These are phyloP conservation scores for Zaprionus obscuricornis DNA, from an alignment of 2,888 invertebrate species.

Conservation along the genomic window DNA sequence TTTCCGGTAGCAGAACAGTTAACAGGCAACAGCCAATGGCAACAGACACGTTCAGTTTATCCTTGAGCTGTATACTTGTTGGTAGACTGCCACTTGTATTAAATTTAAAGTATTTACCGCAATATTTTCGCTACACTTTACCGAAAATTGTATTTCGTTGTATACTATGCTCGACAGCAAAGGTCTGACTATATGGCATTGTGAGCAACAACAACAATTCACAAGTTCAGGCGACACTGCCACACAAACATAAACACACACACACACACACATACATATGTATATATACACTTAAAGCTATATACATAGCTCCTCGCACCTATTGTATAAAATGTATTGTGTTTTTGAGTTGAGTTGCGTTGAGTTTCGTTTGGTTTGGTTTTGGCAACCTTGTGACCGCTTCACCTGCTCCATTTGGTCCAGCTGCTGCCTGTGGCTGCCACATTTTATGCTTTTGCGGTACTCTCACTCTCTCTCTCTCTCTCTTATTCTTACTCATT, in stretches of 20 bases:
- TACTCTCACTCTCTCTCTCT: conserved; percentile 1
- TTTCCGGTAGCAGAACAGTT: conserved; percentile 38
- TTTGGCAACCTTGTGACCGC: conserved; percentile 30
- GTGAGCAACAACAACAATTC: conserved; percentile 27
- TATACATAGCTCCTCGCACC: too few species aligned
- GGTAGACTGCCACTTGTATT: conserved; percentile 55
- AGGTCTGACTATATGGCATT: too few species aligned
- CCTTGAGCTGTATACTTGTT: conserved; percentile 43
- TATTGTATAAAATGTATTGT: conserved; percentile 53
- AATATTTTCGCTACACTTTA: conserved; percentile 73
- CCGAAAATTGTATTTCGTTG: conserved; percentile 59
- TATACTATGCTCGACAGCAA: too few species aligned
- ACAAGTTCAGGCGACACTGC: conserved; percentile 33
- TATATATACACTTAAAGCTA: background rate
- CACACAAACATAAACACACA: conserved; percentile 11
- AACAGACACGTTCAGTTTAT: conserved; percentile 29
- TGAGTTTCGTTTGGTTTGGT: conserved; percentile 11
- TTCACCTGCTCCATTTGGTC: conserved; percentile 25
- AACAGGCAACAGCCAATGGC: background rate
- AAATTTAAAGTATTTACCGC: conserved; percentile 72
- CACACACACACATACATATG: background rate
- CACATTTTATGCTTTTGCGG: conserved; percentile 25
- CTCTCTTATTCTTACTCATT: background rate
- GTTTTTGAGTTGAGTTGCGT: conserved; percentile 44
- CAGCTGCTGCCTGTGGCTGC: conserved; percentile 28